A percentile compares a stretch with the other conserved stretches of the same genome.
Conservation (phyloP, 37 sponge, comb jelly and placozoan species). For the Theonella swinhoei region DNA sequence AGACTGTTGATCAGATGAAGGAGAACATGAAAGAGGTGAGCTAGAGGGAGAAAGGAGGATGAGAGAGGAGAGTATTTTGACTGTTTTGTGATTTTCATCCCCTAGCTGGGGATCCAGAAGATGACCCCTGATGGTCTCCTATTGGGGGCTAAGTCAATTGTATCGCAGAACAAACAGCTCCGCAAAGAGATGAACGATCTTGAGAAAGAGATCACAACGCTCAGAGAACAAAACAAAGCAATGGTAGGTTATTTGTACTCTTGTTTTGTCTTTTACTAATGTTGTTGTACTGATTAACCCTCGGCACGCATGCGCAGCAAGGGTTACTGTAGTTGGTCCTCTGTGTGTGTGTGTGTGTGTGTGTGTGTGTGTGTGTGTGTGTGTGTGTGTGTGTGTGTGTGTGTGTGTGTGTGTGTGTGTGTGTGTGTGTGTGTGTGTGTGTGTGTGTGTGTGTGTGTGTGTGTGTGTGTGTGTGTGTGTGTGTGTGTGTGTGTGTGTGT, state of each 20-base stretch:
- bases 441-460: too few relatives aligned
- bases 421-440: too few relatives aligned
- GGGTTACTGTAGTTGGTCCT: too few relatives aligned
- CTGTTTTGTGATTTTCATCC: background rate
- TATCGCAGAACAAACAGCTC: slow-evolving; percentile 68
- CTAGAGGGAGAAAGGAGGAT: background rate
- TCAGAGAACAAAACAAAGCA: slow-evolving; percentile 50
- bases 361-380: too few relatives aligned
- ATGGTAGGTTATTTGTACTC: slow-evolving; percentile 40
- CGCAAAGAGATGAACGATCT: slow-evolving; percentile 54
- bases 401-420: too few relatives aligned
- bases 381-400: too few relatives aligned
- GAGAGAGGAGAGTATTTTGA: background rate
- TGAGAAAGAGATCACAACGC: slow-evolving; percentile 47
- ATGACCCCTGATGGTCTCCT: slow-evolving; percentile 74
- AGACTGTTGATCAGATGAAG: slow-evolving; percentile 58
- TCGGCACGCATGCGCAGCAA: too few relatives aligned
- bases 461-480: too few relatives aligned
- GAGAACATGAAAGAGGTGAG: slow-evolving; percentile 56
- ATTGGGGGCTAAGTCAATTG: slow-evolving; percentile 72
- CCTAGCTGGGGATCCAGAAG: slow-evolving; percentile 65
- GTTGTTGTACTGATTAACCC: too few relatives aligned
- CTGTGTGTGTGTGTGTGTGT: too few relatives aligned
- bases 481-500: too few relatives aligned
- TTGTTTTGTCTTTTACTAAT: background rate